Conservation (phyloP, 23 tunicate genomes). For the Trididemnum clinides region DNA sequence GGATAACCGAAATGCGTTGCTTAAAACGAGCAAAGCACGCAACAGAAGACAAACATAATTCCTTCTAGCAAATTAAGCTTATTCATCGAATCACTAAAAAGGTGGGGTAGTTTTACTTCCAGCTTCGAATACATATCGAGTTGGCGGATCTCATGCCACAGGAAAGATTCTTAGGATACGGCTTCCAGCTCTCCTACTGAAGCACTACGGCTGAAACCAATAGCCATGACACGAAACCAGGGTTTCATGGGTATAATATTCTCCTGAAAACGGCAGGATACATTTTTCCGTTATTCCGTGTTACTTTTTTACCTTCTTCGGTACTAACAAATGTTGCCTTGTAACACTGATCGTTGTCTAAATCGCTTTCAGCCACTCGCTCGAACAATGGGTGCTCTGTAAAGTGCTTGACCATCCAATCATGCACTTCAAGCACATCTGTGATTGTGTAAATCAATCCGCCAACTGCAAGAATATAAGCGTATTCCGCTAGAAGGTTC, state of each 20-base stretch:
- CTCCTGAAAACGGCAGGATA: constrained; percentile 92
- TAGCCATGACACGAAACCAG: too few species aligned
- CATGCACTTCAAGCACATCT: constrained; percentile 89
- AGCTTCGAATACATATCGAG: too few species aligned
- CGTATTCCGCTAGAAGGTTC: constrained; percentile 87
- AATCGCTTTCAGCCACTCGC: constrained; percentile 50
- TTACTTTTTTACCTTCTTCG: constrained; percentile 95
- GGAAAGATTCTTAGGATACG: too few species aligned
- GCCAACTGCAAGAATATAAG: constrained; percentile 57
- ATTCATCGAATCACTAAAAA: too few species aligned
- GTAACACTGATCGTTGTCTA: constrained; percentile 71
- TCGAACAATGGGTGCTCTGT: constrained; percentile 85
- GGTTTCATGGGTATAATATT: background rate
- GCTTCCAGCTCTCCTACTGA: too few species aligned
- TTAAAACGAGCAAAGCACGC: too few species aligned
- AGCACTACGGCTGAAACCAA: too few species aligned
- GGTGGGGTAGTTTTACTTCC: too few species aligned
- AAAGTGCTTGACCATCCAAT: constrained; percentile 92
- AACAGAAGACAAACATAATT: too few species aligned
- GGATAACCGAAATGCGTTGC: too few species aligned
- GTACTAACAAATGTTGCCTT: constrained; percentile 86
- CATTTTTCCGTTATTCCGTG: constrained; percentile 85
- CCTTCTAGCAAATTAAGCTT: too few species aligned
- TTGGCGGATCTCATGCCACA: too few species aligned
- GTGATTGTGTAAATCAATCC: constrained; percentile 87